Evolutionary conservation across 2,113 vertebrate genomes (phyloP), one percentile per base, ranked within the genome.

Genomic region (Hyla sarda): DNA sequence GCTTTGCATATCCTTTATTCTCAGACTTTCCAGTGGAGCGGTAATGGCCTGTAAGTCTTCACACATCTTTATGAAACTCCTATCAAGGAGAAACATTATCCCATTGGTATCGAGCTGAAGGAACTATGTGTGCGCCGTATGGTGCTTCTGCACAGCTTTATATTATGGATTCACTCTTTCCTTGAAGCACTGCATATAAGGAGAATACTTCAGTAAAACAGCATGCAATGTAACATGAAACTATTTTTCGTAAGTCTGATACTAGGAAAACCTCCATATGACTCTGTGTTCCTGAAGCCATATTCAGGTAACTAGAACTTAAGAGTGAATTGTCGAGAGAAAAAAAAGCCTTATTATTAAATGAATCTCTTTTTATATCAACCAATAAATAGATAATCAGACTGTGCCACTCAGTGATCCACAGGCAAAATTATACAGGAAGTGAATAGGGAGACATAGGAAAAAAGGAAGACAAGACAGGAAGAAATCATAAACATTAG

Each of bases 351-450:
- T 25, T 1, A 32, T 67, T 67, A 2, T 2, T 32, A 60, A 8
- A 1, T 3, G 32, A 32, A 17, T 19, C 3, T 34, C 30, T 69
- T 1, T 28, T 28, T 13, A 14, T 69, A 34, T 34, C 16, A 69
- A 4, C 8, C 16, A 34, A 19, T 41, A 37, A 41, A 37, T 71
- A 37, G 23, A 41, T 41, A 4, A 41, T 2, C 19, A 41, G 8
- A 41, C 16, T 69, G 65, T 41, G 19, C 9, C 41, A 41, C 9
- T 37, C 19, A 19, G 7, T n/a, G n/a, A 48, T 21, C 47, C 28
- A 54, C n/a, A 54, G 74, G 47, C n/a, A 54, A 77, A 52, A 77
- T 30, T 25, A 45, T 73, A 12, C 71, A 74, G 72, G 74, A 77
- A 77, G 74, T 21, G 17, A 19, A 62, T 47, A 47, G 10, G 58